Base-by-base conservation (phyloP, 1,140 invertebrate species). In the Globodera ellingtonae region DNA sequence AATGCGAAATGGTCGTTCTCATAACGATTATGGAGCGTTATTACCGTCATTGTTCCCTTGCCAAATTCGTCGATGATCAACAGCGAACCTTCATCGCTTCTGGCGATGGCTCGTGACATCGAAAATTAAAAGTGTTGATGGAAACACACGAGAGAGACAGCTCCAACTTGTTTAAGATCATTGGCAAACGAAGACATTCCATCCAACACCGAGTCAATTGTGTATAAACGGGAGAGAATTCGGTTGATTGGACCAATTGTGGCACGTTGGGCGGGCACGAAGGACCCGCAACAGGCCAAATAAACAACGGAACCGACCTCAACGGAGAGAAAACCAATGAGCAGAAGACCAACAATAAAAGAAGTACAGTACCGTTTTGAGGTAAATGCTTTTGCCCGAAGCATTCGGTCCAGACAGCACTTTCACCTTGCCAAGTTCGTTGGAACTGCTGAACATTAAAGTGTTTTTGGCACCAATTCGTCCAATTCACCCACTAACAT, bases 1-100 rank as follows among this genome's bases (percentile, higher is more conserved):
- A 48, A 82, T 47, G 15, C 5, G 74, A 44, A 86, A 72, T n/a
- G 67, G 24, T 35, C 46, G 35, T 7, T 44, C 13, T 69, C 8
- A 46, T 70, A 80, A 62, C 76, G 24, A 75, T 18, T 44, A 44
- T n/a, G 24, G 21, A 59, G 13, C 47, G 18, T 6, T 13, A 59
- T 18, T 85, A 92, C 91, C 84, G 93, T 92, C 4, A 93, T 91
- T 13, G 95, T 97, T 80, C 94, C 94, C 90, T 94, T 94, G 0
- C 95, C 95, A 91, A 96, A 95, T 90, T 97, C 95, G 90, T 97
- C 95, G 70, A 96, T 91, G 50, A 96, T 91, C 0, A 97, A 91
- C 3, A 97, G 87, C 0, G 94, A 94, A 75, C 91, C 90, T 0
- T 90, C 85, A 0, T 92, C 93, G 0, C 93, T 92, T 82, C 91